phyloP scores from a whole-genome alignment of 2,888 invertebrate species.

The Cenopis cana region DNA sequence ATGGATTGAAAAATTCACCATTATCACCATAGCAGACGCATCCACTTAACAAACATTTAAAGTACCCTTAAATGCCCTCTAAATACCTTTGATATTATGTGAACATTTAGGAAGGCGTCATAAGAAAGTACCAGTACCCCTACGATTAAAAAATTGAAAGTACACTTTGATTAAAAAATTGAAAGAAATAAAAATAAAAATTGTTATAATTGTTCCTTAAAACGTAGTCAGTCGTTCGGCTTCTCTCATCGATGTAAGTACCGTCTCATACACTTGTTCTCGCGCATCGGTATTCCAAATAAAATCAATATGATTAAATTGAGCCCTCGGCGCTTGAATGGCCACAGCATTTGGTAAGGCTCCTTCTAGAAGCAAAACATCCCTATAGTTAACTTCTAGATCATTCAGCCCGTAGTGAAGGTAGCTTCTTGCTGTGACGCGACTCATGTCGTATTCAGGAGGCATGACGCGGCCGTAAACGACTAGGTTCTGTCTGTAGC shows the following conservation, averaged over 20 bases:
- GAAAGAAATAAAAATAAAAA: too few relatives aligned
- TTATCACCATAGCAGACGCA: too few relatives aligned
- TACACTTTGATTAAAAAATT: too few relatives aligned
- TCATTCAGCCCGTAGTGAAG: slow-evolving; percentile 60
- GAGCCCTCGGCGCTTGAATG: slow-evolving; percentile 47
- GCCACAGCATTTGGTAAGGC: slow-evolving; percentile 53
- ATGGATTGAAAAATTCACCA: too few relatives aligned
- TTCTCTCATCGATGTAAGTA: slow-evolving; percentile 53
- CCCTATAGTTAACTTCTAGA: slow-evolving; percentile 52
- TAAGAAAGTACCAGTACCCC: slow-evolving; percentile 36
- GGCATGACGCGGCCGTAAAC: slow-evolving; percentile 57
- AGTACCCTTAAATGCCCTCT: too few relatives aligned
- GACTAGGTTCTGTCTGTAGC: slow-evolving; percentile 53
- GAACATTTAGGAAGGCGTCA: slow-evolving; percentile 23
- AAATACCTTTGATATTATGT: too few relatives aligned
- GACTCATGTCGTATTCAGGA: slow-evolving; percentile 58
- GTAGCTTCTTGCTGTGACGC: slow-evolving; percentile 55
- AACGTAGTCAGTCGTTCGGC: slow-evolving; percentile 50
- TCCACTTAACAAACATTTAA: too few relatives aligned
- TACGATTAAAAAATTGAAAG: too few relatives aligned
- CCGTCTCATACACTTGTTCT: slow-evolving; percentile 52
- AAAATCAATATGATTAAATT: slow-evolving; percentile 63
- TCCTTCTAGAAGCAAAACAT: slow-evolving; percentile 52
- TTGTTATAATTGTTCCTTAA: too few relatives aligned
- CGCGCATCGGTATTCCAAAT: slow-evolving; percentile 60